Conservation (phyloP, 2,888 invertebrate species). For the Ectemnius continuus region DNA sequence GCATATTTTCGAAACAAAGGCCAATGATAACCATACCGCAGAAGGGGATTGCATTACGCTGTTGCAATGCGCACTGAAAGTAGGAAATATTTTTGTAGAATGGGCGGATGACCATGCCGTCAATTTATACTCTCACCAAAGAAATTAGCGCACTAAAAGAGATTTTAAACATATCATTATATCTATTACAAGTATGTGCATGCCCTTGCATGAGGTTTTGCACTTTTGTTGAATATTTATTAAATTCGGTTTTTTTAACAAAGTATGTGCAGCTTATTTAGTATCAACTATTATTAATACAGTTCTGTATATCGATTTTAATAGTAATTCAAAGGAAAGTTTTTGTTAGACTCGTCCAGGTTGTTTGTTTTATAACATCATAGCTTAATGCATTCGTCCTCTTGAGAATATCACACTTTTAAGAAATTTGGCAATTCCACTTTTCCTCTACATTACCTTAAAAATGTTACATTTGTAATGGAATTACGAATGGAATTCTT, state of each 20-base stretch:
- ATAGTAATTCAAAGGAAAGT: not conserved
- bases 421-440: not conserved
- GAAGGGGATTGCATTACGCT: conserved; percentile 85
- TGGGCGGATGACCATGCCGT: conserved; percentile 79
- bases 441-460: not conserved
- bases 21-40: conserved; percentile 82
- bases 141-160: no score
- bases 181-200: no score
- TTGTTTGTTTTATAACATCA: not conserved
- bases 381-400: not conserved
- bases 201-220: no score
- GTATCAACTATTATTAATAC: no score
- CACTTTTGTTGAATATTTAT: no score
- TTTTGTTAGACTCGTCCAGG: no score
- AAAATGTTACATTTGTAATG: not conserved
- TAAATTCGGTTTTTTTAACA: no score
- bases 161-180: no score
- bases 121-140: not conserved
- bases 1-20: conserved; percentile 79
- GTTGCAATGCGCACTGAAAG: conserved; percentile 81
- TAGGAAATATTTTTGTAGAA: conserved; percentile 81
- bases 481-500: not conserved
- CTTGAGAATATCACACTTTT: no score
- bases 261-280: no score
- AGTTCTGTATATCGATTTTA: no score